Base-by-base conservation (phyloP, 2,113 vertebrate species). In the Cervus canadensis region DNA sequence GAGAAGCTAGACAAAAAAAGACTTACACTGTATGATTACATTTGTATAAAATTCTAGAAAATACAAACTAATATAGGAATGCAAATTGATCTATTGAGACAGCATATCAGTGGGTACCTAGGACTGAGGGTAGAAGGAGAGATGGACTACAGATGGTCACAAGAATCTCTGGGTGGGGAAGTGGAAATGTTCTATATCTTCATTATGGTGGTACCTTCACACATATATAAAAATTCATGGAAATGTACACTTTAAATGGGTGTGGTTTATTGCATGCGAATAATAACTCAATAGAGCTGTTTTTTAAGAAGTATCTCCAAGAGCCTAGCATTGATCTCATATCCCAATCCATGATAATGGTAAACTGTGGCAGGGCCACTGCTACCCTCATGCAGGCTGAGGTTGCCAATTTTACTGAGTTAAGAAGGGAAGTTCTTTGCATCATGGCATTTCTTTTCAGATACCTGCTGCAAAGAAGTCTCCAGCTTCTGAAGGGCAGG, bases 21-120 rank as follows among this genome's bases (percentile, higher is more conserved):
- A 89, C 4, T 64, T 76, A 81, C 16, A 87, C 4, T 85, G 8
- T 76, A 56, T 45, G 15, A 45, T 82, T 88, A 76, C 7, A 97
- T 30, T 88, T 82, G 64, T 64, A 82, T 62, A 59, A 78, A 93
- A 81, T 74, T 96, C n/a, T 95, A 91, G 54, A 86, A 89, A 91
- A 89, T 67, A 13, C 3, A 78, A 96, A 88, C 26, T 87, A 87
- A 95, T 36, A 56, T n/a, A 82, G n/a, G 91, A 92, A 89, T 93
- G 9, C 14, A 78, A 95, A 87, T 62, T 59, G 45, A 87, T 92
- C 36, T 85, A 54, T 54, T 52, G 25, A 84, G 52, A 92, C 11
- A 96, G 54, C 7, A 84, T 17, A 91, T 79, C 10, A 64, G 5
- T 93, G 50, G 87, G 79, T 89, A 7, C 60, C 45, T 88, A 54